Base-by-base conservation (phyloP, 1,140 invertebrate genomes). In the Macrosteles quadrilineatus region DNA sequence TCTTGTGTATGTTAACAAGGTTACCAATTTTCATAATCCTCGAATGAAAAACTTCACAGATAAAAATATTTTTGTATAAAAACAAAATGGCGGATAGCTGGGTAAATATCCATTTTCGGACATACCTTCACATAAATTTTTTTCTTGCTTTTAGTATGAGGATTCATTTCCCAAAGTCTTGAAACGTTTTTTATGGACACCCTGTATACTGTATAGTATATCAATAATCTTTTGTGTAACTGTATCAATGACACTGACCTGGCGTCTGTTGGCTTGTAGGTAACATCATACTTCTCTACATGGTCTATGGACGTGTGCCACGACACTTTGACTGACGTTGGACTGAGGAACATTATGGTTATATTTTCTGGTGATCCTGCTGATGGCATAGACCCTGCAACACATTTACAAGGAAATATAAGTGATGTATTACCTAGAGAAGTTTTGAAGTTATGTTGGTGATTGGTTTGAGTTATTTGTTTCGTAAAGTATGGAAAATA, bases 221-320 rank as follows among this genome's bases (percentile, higher is more conserved):
- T n/a, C n/a, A n/a, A n/a, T n/a, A n/a, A n/a, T n/a, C n/a, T n/a
- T n/a, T n/a, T n/a, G n/a, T n/a, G n/a, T n/a, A n/a, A n/a, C n/a
- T n/a, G n/a, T 27, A 25, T 2, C 12, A 27, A 47, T 43, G 64
- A 12, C 45, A 68, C 80, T 81, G 87, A 91, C 90, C 89, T 91
- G 78, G 89, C 90, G 81, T 91, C 89, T 23, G 90, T 90, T 32
- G 90, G 90, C 77, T 90, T 91, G 79, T 93, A 93, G 19, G 88
- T 92, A 76, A 94, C 91, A 79, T 93, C 90, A 83, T 92, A 94
- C 79, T 93, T 93, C 72, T 93, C 91, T 64, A 92, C 89, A 68
- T 87, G 84, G 73, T 90, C 89, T 43, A 81, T 78, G 59, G 89
- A 87, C 25, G 90, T 92, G 50, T 89, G 89, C 92, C 92, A 94